Base-by-base conservation (phyloP, 1,140 invertebrate species). In the Caenorhabditis inopinata region DNA sequence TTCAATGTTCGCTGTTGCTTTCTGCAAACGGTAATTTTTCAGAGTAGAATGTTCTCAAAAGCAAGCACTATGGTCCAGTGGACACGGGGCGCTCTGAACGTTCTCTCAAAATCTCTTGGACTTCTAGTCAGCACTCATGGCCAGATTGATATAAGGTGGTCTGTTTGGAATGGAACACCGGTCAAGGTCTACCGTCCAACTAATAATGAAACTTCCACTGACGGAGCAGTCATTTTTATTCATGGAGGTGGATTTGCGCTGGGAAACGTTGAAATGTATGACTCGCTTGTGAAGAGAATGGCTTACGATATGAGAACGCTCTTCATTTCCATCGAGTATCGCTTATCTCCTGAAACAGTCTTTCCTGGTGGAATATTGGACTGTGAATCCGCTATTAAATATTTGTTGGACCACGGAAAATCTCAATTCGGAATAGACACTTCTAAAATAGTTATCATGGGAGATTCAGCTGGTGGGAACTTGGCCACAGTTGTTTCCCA, bases 171-270 rank as follows among this genome's bases (percentile, higher is more conserved):
- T 35, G 74, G 75, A 38, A 49, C 48, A 35, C 45, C 74, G 45
- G 46, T 49, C n/a, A 73, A 29, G 21, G 68, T 87, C 29, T 87
- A 87, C 78, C 6, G 80, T 9, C 86, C 86, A 12, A 14, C 77
- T 18, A 79, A 81, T 21, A 51, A 76, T 14, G 29, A 58, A 42
- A 74, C 77, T 45, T 83, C 76, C 11, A 79, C 80, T 18, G 79
- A 89, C 42, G 81, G 76, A 18, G 77, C 73, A 16, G 46, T 87
- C 25, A 68, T 87, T n/a, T 87, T 85, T 53, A 89, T 87, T 38
- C 86, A 87, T 81, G 86, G 86, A 21, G 86, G 86, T 35, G 86
- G 86, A 27, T 89, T 81, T 45, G 80, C 75, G 3, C 45, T 81
- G 5, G 80, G 80, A 27, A 81, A 78, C 42, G 58, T 68, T 2